Conservation (phyloP, 2,797 vertebrate genomes). For the Acestrorhynchus altus region DNA sequence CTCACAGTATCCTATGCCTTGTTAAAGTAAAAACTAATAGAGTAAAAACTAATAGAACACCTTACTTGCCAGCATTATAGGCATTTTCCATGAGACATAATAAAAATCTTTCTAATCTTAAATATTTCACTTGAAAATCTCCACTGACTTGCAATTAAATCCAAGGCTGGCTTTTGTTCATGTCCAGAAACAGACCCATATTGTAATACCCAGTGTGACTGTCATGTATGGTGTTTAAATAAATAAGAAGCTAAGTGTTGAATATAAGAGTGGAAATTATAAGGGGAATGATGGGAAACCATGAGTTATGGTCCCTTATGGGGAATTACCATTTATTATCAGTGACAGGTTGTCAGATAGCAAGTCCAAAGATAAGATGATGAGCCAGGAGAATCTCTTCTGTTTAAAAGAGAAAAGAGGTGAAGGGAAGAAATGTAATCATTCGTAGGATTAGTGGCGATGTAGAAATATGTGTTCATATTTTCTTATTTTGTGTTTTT, state of each 20-base stretch:
- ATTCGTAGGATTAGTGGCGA: constrained; percentile 63
- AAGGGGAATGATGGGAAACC: constrained; percentile 80
- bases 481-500: not conserved
- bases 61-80: not conserved
- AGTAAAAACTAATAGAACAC: too few species aligned
- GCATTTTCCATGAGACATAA: not conserved
- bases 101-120: too few species aligned
- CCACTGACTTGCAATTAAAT: constrained; percentile 7
- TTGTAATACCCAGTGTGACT: not conserved
- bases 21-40: not conserved
- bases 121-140: not conserved
- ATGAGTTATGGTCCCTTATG: constrained; percentile 74
- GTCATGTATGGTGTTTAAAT: constrained; percentile 18
- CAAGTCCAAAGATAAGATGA: constrained; percentile 74
- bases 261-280: constrained; percentile 75
- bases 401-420: constrained; percentile 56
- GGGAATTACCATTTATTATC: constrained; percentile 86
- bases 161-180: not conserved
- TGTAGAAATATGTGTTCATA: not conserved
- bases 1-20: not conserved
- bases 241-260: constrained; percentile 29
- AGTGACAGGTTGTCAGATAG: constrained; percentile 84
- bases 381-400: constrained; percentile 56
- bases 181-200: not conserved
- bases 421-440: constrained; percentile 65